Evolutionary conservation across 2,797 vertebrate genomes (phyloP), one percentile per base, ranked within the genome.

Genomic region (Eupleurogrammus muticus): DNA sequence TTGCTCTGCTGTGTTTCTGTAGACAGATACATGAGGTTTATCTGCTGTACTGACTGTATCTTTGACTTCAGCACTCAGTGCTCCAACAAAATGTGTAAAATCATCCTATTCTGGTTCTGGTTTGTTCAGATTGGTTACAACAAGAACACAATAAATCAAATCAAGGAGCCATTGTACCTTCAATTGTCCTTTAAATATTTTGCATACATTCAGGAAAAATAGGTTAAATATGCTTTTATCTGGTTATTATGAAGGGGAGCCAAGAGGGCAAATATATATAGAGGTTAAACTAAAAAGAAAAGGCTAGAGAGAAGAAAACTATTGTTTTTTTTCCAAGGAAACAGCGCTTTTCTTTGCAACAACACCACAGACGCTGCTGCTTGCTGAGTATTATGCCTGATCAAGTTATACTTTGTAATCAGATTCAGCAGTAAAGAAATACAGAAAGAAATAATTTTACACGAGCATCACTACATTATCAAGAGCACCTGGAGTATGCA

Each of bases 1-100:
- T 90, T 68, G 75, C 77, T 80, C 46, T 83, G 58, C 57, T 70
- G 68, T 77, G 56, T 82, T 75, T 61, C 64, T 52, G 5, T 24
- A 79, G 59, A 82, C 57, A 70, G 54, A 80, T 63, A 66, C 62
- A 66, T 72, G 28, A 54, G 49, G 56, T 73, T 28, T 81, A 75
- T 90, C 66, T 70, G 32, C 20, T 66, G 5, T 34, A 46, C 56
- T 63, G 64, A 28, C 23, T 38, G n/a, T 49, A 62, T 73, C 35
- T 24, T 44, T 75, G 17, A 61, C 42, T 65, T 48, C 14, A 66
- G 36, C 38, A 11, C 19, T 62, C 14, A 46, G 53, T 14, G 19
- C 34, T 75, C 16, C 13, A 56, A n/a, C 24, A 51, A 8, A 28
- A 1, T 69, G 44, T 58, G 19, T 19, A 42, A 47, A 62, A 28